These are phyloP conservation scores for Zelostemma sp. DNA, from an alignment of 1,140 invertebrate species.

Conservation along the genomic window DNA sequence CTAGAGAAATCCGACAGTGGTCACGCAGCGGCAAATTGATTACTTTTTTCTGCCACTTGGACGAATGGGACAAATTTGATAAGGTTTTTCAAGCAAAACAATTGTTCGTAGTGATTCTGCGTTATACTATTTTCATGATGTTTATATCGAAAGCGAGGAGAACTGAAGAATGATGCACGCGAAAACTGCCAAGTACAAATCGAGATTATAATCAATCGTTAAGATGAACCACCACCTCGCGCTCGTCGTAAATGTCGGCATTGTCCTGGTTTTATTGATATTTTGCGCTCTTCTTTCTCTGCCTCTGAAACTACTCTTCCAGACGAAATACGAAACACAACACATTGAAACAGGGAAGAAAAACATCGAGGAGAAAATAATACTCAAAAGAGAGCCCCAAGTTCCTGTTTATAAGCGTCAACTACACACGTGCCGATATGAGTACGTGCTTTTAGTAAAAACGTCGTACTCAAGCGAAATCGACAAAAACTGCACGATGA, in stretches of 20 bases:
- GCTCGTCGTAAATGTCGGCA: conserved; percentile 57
- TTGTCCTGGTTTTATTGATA: conserved; percentile 54
- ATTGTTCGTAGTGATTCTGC: background rate
- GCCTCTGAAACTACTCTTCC: conserved; percentile 54
- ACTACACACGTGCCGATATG: conserved; percentile 50
- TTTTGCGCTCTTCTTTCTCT: conserved; percentile 56
- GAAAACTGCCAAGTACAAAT: too few relatives aligned
- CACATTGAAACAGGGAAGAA: conserved; percentile 16
- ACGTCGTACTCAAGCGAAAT: conserved; percentile 49
- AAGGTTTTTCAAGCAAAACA: background rate
- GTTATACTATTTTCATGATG: too few relatives aligned
- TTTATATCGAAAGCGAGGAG: conserved; percentile 1
- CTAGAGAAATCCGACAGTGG: background rate
- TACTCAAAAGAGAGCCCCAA: background rate
- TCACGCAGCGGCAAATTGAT: background rate
- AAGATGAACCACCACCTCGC: conserved; percentile 52
- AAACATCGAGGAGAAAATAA: background rate
- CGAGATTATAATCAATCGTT: conserved; percentile 13
- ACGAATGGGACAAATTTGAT: too few relatives aligned
- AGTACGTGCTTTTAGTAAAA: conserved; percentile 46
- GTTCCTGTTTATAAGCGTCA: conserved; percentile 43
- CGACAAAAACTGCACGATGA: conserved; percentile 58
- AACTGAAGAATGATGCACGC: background rate
- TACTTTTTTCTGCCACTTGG: too few relatives aligned
- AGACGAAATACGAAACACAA: conserved; percentile 46